Percentiles rank a stretch among this genome's conserved stretches.
These are phyloP conservation scores for Mamestra brassicae DNA, from an alignment of 2,888 invertebrate genomes.

Conservation along the genomic window DNA sequence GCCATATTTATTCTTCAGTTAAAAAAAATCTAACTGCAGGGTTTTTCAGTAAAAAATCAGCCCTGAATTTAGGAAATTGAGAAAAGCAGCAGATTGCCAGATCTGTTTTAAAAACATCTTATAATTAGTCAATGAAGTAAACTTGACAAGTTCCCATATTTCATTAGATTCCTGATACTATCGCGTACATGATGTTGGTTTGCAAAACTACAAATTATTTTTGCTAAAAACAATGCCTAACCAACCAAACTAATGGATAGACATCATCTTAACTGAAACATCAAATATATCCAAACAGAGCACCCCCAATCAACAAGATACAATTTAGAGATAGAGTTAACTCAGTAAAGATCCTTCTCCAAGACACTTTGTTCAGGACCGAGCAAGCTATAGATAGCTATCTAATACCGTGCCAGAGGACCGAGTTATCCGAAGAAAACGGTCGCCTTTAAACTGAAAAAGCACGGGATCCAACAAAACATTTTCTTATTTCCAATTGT, in stretches of 20 bases:
- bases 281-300: slow-evolving; percentile 39
- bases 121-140: too few species aligned
- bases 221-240: neutral
- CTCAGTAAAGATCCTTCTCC: slow-evolving; percentile 74
- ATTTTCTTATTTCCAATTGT: slow-evolving; percentile 91
- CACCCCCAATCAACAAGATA: slow-evolving; percentile 65
- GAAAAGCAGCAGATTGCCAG: too few species aligned
- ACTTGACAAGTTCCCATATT: too few species aligned
- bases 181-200: neutral
- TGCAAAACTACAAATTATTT: neutral
- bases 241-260: neutral
- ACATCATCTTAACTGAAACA: slow-evolving; percentile 6
- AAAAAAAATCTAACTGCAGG: too few species aligned
- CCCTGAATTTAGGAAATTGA: too few species aligned
- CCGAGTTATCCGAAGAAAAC: slow-evolving; percentile 85
- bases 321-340: slow-evolving; percentile 71
- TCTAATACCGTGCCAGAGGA: slow-evolving; percentile 75
- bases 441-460: slow-evolving; percentile 89
- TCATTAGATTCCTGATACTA: too few species aligned
- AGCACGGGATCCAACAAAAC: slow-evolving; percentile 90
- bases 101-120: too few species aligned
- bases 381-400: slow-evolving; percentile 72
- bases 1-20: too few species aligned
- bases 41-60: too few species aligned
- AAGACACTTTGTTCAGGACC: slow-evolving; percentile 74